A percentile compares a stretch with the other conserved stretches of the same genome.
Conservation (phyloP, 2,888 invertebrate species). For the Idaea straminata region DNA sequence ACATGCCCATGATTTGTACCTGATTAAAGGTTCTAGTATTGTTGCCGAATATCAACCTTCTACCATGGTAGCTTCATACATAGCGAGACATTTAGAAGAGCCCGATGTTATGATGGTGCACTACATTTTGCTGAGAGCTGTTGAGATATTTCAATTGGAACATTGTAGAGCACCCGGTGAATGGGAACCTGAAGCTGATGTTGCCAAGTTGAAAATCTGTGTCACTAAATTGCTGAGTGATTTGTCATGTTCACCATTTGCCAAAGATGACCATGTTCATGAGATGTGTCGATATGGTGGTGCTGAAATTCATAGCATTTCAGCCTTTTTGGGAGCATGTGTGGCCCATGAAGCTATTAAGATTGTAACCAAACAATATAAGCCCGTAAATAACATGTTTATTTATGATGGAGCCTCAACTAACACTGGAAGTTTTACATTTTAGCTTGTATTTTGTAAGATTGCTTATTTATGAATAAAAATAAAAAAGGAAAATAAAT, state of each 20-base stretch:
- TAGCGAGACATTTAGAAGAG: constrained; percentile 87
- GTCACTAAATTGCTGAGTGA: constrained; percentile 89
- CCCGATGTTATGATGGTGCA: constrained; percentile 93
- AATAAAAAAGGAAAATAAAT: constrained; percentile 35
- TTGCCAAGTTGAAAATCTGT: constrained; percentile 89
- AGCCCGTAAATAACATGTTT: constrained; percentile 96
- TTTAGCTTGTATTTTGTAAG: constrained; percentile 77
- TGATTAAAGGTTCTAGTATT: constrained; percentile 89
- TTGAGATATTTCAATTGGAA: constrained; percentile 93
- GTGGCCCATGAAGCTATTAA: constrained; percentile 98
- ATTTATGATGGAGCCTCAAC: constrained; percentile 97
- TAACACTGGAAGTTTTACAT: constrained; percentile 88
- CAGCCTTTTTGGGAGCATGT: constrained; percentile 94
- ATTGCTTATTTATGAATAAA: constrained; percentile 13
- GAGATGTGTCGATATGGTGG: constrained; percentile 98
- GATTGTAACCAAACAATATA: constrained; percentile 96
- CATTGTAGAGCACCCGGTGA: constrained; percentile 95
- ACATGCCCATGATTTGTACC: constrained; percentile 89
- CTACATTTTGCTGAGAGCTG: constrained; percentile 94
- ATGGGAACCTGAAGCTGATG: constrained; percentile 94
- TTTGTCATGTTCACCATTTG: constrained; percentile 88
- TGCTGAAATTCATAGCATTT: constrained; percentile 95
- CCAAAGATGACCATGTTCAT: constrained; percentile 96
- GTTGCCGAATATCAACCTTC: constrained; percentile 89
- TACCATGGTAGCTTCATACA: constrained; percentile 78